Evolutionary conservation across 2,888 invertebrate genomes (phyloP).

Genomic region (Sphaerophoria taeniata): DNA sequence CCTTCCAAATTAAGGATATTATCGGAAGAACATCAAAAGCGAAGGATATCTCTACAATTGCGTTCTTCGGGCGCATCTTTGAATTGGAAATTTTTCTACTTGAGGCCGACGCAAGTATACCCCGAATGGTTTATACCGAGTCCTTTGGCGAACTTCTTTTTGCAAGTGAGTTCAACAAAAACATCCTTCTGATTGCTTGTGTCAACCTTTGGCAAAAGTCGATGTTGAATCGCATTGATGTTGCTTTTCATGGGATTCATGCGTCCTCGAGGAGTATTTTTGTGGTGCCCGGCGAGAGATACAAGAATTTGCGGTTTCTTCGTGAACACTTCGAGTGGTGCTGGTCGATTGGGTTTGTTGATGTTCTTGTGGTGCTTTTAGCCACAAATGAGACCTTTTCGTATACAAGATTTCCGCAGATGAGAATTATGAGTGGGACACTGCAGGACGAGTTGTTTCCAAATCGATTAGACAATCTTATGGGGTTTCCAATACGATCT

Average conservation of each 20-base stretch:
- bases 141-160: constrained; percentile 73
- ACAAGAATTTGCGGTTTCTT: constrained; percentile 52
- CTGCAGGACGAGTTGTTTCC: constrained; percentile 62
- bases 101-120: constrained; percentile 62
- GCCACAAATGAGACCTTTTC: constrained; percentile 51
- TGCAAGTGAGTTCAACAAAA: constrained; percentile 68
- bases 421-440: constrained; percentile 24
- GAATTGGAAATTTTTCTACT: constrained; percentile 72
- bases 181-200: constrained; percentile 75
- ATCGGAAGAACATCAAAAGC: constrained; percentile 57
- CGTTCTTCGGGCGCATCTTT: constrained; percentile 72
- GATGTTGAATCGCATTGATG: constrained; percentile 75
- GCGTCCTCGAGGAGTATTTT: constrained; percentile 75
- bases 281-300: constrained; percentile 48
- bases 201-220: constrained; percentile 69
- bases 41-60: constrained; percentile 70
- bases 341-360: constrained; percentile 76
- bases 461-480: constrained; percentile 74
- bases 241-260: constrained; percentile 75
- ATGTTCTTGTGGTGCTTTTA: constrained; percentile 74
- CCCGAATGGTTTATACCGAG: constrained; percentile 75
- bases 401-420: constrained; percentile 74
- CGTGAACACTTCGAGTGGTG: constrained; percentile 76
- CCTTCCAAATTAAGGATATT: constrained; percentile 67
- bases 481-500: constrained; percentile 74